phyloP scores from a whole-genome alignment of 2,113 vertebrate genomes.

The Puma concolor region DNA sequence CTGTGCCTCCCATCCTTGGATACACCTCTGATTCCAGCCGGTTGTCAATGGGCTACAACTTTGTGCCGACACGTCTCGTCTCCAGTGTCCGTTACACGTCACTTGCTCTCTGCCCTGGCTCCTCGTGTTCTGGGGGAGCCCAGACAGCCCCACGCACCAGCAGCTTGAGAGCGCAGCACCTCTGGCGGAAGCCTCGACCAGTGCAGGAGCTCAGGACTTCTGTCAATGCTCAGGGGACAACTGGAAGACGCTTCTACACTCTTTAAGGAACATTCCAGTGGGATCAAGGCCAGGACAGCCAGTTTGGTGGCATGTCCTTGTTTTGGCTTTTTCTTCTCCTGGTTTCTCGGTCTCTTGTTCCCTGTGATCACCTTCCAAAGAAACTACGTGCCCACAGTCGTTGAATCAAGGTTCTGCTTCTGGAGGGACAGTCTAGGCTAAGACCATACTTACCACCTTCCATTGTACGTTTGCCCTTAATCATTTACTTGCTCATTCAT shows the following conservation, averaged over 20 bases:
- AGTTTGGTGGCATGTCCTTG: background rate
- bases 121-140: background rate
- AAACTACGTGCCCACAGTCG: background rate
- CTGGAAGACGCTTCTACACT: background rate
- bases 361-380: background rate
- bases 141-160: background rate
- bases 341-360: background rate
- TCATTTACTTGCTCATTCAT: background rate
- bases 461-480: background rate
- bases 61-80: background rate
- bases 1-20: no score
- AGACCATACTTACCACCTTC: background rate
- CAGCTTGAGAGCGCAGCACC: background rate
- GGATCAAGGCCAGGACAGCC: background rate
- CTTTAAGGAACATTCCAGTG: background rate
- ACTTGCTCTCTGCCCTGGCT: background rate
- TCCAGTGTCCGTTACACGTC: background rate
- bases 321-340: background rate
- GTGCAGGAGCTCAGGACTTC: background rate
- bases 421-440: background rate
- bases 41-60: background rate
- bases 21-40: background rate
- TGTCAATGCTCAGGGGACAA: background rate
- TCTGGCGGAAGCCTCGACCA: background rate
- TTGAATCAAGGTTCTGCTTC: background rate